Percentiles rank a stretch among this genome's conserved stretches.
Evolutionary conservation across 2,888 invertebrate genomes (phyloP).

Genomic region (Ectemnius lituratus): DNA sequence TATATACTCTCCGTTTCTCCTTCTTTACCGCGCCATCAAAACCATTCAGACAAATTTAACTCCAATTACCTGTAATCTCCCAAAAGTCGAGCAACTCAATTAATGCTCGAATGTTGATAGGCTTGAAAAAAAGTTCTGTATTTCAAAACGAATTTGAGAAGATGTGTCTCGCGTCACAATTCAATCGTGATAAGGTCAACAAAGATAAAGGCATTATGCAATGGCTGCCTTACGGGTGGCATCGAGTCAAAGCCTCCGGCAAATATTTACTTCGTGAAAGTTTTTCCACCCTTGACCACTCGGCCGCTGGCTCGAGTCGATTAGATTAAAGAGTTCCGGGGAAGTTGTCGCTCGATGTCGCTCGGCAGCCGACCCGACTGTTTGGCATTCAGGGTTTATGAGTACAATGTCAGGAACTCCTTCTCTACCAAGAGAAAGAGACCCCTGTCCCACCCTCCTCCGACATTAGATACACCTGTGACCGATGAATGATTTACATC

Average conservation of each 20-base stretch:
- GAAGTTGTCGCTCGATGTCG: constrained; percentile 30
- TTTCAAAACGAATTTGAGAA: too few relatives aligned
- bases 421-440: constrained; percentile 29
- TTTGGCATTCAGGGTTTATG: constrained; percentile 54
- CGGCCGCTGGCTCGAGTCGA: constrained; percentile 1
- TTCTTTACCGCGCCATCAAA: background rate
- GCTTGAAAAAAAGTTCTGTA: too few relatives aligned
- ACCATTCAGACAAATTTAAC: too few relatives aligned
- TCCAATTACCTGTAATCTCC: too few relatives aligned
- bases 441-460: constrained; percentile 24
- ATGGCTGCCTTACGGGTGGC: background rate
- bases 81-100: too few relatives aligned
- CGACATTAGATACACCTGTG: background rate
- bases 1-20: background rate
- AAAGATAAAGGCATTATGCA: too few relatives aligned
- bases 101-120: too few relatives aligned
- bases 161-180: too few relatives aligned
- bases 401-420: constrained; percentile 63
- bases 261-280: constrained; percentile 1
- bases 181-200: too few relatives aligned
- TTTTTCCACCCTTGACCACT: background rate
- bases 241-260: background rate
- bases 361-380: constrained; percentile 20
- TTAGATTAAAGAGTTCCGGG: constrained; percentile 32
- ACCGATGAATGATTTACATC: background rate